phyloP scores from a whole-genome alignment of 2,113 vertebrate genomes.

The Mixornis gularis region DNA sequence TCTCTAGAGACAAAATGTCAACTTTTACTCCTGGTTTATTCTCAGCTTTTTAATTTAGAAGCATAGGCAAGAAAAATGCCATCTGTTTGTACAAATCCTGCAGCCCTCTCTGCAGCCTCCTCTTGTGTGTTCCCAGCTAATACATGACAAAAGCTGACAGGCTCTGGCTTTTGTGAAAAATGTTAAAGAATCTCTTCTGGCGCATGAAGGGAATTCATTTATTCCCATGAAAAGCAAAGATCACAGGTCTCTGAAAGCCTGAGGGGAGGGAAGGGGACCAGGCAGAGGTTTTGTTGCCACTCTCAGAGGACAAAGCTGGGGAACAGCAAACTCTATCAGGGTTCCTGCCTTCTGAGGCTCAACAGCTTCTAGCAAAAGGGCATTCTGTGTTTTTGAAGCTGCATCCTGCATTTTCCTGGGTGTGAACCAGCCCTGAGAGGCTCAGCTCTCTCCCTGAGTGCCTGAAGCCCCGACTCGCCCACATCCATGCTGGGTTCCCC shows the following conservation, averaged over 20 bases:
- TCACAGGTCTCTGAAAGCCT: neutral
- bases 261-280: neutral
- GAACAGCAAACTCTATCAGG: neutral
- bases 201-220: neutral
- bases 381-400: neutral
- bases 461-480: neutral
- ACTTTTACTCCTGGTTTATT: conserved; percentile 21
- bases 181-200: conserved; percentile 12
- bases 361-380: neutral
- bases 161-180: conserved; percentile 4
- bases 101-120: neutral
- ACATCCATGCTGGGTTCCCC: neutral
- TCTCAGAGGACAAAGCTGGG: neutral
- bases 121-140: neutral
- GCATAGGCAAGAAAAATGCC: conserved; percentile 38
- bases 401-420: neutral
- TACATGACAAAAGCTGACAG: conserved; percentile 20
- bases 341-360: neutral
- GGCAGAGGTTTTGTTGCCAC: neutral
- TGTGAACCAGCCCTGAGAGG: neutral
- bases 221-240: neutral
- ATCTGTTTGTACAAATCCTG: conserved; percentile 36
- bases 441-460: neutral
- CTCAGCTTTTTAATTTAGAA: conserved; percentile 45
- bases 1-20: conserved; percentile 29